Evolutionary conservation across 2,113 vertebrate genomes (phyloP), one percentile per base, ranked within the genome.

Genomic region (Sapayoa aenigma): DNA sequence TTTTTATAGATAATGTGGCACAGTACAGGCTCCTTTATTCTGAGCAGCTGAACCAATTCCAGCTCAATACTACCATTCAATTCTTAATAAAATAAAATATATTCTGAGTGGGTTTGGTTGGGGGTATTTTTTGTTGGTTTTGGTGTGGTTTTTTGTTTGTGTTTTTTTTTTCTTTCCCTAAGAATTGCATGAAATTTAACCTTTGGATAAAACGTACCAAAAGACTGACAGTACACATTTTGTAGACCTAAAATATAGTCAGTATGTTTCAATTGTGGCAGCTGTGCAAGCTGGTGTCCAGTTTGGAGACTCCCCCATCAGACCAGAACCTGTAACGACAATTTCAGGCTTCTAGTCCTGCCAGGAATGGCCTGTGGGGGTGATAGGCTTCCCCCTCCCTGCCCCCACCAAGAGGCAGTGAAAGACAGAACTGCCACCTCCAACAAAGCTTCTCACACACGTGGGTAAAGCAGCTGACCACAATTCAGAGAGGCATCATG

Each of bases 381-480:
- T 35, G 3, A n/a, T n/a, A 44, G 55, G 53, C 6, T 22, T 50
- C 55, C 16, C 55, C 44, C 21, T 39, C 24, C 47, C 63, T 53
- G 44, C 15, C 44, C n/a, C 39, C n/a, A 47, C 42, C 3, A 3
- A 27, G 11, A 63, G 47, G 58, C 49, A 52, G 47, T 0, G 0
- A 25, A 81, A 77, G 31, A 14, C 39, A 56, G 24, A 76, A 41
- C 22, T 22, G n/a, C 14, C 6, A 24, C 39, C 42, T 72, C 33
- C 79, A 41, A 3, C 4, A 33, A 30, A 35, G 47, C 41, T 58
- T 53, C 60, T 49, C 30, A 18, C 5, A 8, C 6, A 4, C 0
- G 4, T 1, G 10, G 42, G 25, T 25, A 30, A 37, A 82, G 56
- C 41, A 69, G 47, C 16, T 21, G 21, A 10, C 9, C 3, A 28